These are phyloP conservation scores for Gasterosteus nipponicus DNA, from an alignment of 2,113 vertebrate species.

Conservation along the genomic window DNA sequence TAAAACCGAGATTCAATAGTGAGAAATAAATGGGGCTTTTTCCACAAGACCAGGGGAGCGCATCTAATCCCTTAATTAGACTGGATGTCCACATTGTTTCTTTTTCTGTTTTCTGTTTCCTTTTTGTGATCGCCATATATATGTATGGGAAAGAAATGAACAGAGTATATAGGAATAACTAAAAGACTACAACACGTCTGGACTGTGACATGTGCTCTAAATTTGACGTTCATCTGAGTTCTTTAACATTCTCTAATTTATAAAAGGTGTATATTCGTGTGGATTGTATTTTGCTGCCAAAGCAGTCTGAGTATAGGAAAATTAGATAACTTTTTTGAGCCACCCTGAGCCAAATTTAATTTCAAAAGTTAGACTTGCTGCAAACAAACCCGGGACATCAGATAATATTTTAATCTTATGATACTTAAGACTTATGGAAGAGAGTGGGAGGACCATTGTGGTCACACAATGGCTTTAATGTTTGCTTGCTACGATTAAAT, in stretches of 20 bases:
- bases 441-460: background rate
- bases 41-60: constrained; percentile 62
- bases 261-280: constrained; percentile 18
- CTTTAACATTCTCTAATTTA: constrained; percentile 22
- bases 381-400: constrained; percentile 6
- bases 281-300: background rate
- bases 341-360: background rate
- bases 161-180: background rate
- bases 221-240: constrained; percentile 16
- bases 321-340: background rate
- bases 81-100: constrained; percentile 52
- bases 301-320: constrained; percentile 7
- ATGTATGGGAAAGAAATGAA: constrained; percentile 22
- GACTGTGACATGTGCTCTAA: background rate
- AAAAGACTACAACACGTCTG: background rate
- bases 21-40: constrained; percentile 71
- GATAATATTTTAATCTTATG: constrained; percentile 6
- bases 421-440: background rate
- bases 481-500: constrained; percentile 37
- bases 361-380: constrained; percentile 27
- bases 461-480: constrained; percentile 52
- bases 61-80: constrained; percentile 76
- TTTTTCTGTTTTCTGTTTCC: constrained; percentile 7
- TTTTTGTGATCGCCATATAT: constrained; percentile 52
- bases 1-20: constrained; percentile 70